phyloP scores from a whole-genome alignment of 2,113 vertebrate species.

The Peromyscus maniculatus region DNA sequence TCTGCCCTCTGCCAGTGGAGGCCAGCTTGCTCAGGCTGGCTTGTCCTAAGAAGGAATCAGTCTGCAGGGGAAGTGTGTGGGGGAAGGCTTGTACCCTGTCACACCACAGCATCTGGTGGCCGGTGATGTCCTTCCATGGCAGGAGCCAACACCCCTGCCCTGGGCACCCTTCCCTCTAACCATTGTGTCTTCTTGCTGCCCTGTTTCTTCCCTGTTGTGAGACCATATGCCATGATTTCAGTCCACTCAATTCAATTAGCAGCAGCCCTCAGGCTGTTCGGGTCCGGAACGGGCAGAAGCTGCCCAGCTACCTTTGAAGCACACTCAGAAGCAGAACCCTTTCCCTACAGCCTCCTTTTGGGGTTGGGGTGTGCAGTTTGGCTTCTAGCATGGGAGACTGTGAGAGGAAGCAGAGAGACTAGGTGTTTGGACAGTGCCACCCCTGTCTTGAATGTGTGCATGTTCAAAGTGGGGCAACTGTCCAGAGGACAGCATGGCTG shows the following conservation, averaged over 20 bases:
- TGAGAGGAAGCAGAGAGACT: neutral
- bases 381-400: neutral
- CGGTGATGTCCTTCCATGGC: neutral
- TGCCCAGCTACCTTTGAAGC: neutral
- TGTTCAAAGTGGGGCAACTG: neutral
- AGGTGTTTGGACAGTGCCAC: neutral
- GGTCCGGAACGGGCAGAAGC: neutral
- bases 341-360: neutral
- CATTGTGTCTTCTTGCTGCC: neutral
- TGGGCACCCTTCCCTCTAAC: neutral
- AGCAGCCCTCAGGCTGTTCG: neutral
- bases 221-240: constrained; percentile 22
- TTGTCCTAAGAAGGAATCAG: neutral
- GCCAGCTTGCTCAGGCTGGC: neutral
- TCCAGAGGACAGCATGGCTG: neutral
- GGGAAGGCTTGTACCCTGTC: neutral
- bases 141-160: neutral
- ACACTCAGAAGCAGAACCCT: constrained; percentile 17
- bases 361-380: neutral
- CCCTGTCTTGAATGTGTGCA: neutral
- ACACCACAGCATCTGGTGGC: too few relatives aligned
- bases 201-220: neutral
- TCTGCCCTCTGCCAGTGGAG: neutral
- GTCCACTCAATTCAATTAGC: constrained; percentile 31
- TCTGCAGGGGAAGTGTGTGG: neutral